Evolutionary conservation across 1,140 invertebrate genomes (phyloP).

Genomic region (Papilio polyxenes): DNA sequence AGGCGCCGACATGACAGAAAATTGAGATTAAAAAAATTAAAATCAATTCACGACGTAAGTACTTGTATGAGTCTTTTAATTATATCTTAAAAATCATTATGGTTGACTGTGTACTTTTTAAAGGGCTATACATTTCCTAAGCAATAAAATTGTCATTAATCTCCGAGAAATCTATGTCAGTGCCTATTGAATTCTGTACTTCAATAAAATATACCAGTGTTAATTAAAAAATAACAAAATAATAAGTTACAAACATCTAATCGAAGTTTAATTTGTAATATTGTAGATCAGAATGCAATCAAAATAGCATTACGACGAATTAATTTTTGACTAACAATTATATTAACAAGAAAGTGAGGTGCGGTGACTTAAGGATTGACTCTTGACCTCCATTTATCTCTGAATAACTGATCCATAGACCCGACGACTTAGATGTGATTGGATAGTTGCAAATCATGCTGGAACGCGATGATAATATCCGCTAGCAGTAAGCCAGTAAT

Average conservation of each 20-base stretch:
- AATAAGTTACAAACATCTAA: slow-evolving; percentile 46
- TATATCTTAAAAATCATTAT: background rate
- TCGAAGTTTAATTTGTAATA: slow-evolving; percentile 65
- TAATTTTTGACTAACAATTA: slow-evolving; percentile 68
- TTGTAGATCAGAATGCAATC: slow-evolving; percentile 66
- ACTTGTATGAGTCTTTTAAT: background rate
- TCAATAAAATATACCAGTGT: slow-evolving; percentile 47
- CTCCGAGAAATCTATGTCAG: slow-evolving; percentile 47
- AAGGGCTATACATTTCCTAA: background rate
- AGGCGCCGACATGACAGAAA: background rate
- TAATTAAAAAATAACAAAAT: slow-evolving; percentile 62
- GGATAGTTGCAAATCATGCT: slow-evolving; percentile 54
- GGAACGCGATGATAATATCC: slow-evolving; percentile 43
- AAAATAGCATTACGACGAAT: slow-evolving; percentile 65
- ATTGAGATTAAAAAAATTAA: background rate
- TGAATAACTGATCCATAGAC: slow-evolving; percentile 40
- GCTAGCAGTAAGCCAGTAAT: slow-evolving; percentile 41
- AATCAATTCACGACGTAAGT: background rate
- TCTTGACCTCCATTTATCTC: slow-evolving; percentile 52
- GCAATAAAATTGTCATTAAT: slow-evolving; percentile 55
- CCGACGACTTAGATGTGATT: slow-evolving; percentile 45
- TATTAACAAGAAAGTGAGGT: slow-evolving; percentile 51
- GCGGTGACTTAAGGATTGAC: slow-evolving; percentile 54
- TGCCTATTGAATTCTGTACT: background rate
- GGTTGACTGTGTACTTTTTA: background rate